A percentile compares a stretch with the other conserved stretches of the same genome.
These are phyloP conservation scores for Drosophila murphyi DNA, from an alignment of 1,140 invertebrate species.

Conservation along the genomic window DNA sequence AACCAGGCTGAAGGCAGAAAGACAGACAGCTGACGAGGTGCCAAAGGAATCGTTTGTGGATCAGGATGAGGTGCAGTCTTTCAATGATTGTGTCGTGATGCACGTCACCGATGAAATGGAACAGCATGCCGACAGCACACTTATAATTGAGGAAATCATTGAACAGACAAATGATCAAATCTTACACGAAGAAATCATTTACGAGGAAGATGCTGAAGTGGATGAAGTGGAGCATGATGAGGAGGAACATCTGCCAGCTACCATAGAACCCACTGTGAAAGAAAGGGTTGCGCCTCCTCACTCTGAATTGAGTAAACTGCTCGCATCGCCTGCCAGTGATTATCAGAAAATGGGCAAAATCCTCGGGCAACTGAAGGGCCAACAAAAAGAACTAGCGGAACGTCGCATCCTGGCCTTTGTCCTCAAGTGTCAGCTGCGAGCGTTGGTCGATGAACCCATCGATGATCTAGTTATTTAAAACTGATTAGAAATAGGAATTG, in stretches of 20 bases:
- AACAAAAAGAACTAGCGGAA: constrained; percentile 44
- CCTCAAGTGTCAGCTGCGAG: constrained; percentile 74
- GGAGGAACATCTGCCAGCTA: constrained; percentile 1
- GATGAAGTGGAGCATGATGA: constrained; percentile 15
- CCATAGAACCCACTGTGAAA: constrained; percentile 5
- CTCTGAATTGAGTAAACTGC: background rate
- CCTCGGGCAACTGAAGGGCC: constrained; percentile 45
- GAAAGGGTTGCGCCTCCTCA: background rate
- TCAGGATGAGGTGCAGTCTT: constrained; percentile 54
- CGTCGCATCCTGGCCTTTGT: constrained; percentile 69
- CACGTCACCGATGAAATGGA: constrained; percentile 26
- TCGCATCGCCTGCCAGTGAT: constrained; percentile 16
- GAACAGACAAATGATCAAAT: constrained; percentile 51
- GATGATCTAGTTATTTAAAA: constrained; percentile 60
- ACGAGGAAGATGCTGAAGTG: constrained; percentile 35
- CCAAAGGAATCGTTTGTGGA: constrained; percentile 1
- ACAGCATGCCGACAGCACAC: constrained; percentile 37
- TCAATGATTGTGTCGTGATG: constrained; percentile 52
- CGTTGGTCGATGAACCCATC: constrained; percentile 55
- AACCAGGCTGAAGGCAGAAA: background rate
- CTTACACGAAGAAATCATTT: constrained; percentile 65
- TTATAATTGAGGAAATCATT: constrained; percentile 66
- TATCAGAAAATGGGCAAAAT: constrained; percentile 56
- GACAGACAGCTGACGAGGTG: constrained; percentile 1
- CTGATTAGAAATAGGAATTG: constrained; percentile 14